A percentile compares a stretch with the other conserved stretches of the same genome.
Conservation (phyloP, 64 coral and sea anemone genomes). For the Stichodactyla helianthus region DNA sequence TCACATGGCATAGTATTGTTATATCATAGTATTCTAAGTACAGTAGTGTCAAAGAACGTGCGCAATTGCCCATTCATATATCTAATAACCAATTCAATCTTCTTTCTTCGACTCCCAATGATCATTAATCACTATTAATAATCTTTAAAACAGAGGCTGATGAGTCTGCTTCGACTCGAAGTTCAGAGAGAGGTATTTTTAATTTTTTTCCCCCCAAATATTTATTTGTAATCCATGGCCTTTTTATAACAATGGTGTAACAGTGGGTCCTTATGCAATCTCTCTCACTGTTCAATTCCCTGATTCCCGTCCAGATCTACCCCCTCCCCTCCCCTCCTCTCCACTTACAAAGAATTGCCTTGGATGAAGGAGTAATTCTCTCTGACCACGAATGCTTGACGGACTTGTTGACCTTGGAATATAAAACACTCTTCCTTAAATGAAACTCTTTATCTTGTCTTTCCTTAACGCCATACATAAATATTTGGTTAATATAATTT, state of each 20-base stretch:
- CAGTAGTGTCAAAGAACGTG: background rate
- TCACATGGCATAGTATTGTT: no score
- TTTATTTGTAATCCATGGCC: background rate
- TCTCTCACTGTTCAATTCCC: background rate
- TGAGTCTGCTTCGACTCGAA: background rate
- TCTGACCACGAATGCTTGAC: no score
- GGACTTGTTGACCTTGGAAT: no score
- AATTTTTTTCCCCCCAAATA: background rate
- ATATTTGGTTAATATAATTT: background rate
- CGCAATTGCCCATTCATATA: background rate
- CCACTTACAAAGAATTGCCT: no score
- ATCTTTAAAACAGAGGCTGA: background rate
- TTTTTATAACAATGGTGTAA: no score
- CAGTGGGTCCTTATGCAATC: no score
- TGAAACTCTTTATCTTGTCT: background rate
- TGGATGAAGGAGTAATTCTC: no score
- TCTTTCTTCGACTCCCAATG: background rate
- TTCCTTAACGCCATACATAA: background rate
- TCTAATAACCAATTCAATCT: background rate
- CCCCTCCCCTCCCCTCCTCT: no score
- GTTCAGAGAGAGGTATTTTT: background rate
- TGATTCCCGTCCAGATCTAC: background rate
- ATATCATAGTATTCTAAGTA: no score
- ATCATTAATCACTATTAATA: slow-evolving; percentile 2
- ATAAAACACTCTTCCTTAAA: no score